Evolutionary conservation across 2,113 vertebrate species (phyloP), one percentile per base, ranked within the genome.

Genomic region (Campylomormyrus tamandua): DNA sequence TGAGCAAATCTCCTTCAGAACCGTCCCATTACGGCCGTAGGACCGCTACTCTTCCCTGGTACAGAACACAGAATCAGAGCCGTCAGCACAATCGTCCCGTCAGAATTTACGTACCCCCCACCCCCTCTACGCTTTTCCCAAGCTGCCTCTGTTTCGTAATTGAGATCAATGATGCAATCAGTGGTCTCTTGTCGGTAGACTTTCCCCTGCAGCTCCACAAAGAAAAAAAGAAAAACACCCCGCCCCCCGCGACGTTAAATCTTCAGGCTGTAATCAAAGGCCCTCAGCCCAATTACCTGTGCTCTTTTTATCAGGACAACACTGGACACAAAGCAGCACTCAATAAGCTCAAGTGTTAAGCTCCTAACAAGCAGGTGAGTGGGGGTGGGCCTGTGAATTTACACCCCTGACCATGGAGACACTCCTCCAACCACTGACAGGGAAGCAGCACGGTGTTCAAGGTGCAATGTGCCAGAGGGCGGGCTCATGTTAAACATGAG

Each of bases 91-190:
- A 86, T 39, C 11, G 50, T 87, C 50, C 48, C 17, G 11, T 87
- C 85, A 87, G 27, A 83, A 77, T 49, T 45, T 48, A 49, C 46
- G 9, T 49, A 85, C 45, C 15, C 2, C 66, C 87, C 53, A 46
- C 2, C 45, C 42, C 4, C 19, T 27, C 27, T 39, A 9, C 35
- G 39, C 52, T 9, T 66, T 66, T 49, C 56, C 48, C 21, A 13
- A 42, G 39, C 56, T 84, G 15, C 77, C 87, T 48, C 27, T 31
- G 35, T 80, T 56, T 89, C 66, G 53, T 89, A 88, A 90, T 89
- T 83, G 80, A 89, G 90, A 90, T 89, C 90, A 90, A 89, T 90
- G 90, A 53, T 89, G 83, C 88, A 89, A 89, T 90, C 88, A 91
- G 83, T 35, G 62, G 46, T 70, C 74, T 39, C 83, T 52, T 31